Conservation (phyloP, 92 coral and sea anemone species). For the Umimayanthus kanabou region DNA sequence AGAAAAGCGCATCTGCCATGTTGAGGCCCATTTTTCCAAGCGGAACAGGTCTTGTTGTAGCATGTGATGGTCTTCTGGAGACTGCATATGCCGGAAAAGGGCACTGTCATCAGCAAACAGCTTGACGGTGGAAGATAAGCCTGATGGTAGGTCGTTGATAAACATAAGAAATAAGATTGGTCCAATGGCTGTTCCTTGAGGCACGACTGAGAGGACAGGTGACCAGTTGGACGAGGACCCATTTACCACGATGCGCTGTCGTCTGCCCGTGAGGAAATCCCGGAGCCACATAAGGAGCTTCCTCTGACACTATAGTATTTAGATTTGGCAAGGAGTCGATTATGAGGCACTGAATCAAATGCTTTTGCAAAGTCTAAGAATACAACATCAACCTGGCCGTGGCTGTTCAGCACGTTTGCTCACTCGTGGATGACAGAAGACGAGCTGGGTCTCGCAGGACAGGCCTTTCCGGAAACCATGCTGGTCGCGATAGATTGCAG, state of each 20-base stretch:
- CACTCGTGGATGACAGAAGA: conserved; percentile 36
- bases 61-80: conserved; percentile 22
- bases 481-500: conserved; percentile 29
- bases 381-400: conserved; percentile 24
- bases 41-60: conserved; percentile 38
- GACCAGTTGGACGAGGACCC: conserved; percentile 41
- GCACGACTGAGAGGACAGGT: conserved; percentile 43
- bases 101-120: conserved; percentile 52
- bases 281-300: conserved; percentile 15
- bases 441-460: conserved; percentile 42
- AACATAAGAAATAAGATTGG: conserved; percentile 38
- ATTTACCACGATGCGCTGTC: conserved; percentile 40
- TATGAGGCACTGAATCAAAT: conserved; percentile 33
- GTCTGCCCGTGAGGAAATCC: conserved; percentile 32
- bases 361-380: background rate
- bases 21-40: conserved; percentile 5
- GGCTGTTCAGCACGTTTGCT: conserved; percentile 37
- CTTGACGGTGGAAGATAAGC: conserved; percentile 30
- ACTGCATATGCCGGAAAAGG: conserved; percentile 15
- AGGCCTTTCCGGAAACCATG: background rate
- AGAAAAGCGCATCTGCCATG: conserved; percentile 46
- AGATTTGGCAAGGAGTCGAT: conserved; percentile 42
- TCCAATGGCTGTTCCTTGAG: conserved; percentile 28
- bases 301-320: conserved; percentile 17
- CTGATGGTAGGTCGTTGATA: conserved; percentile 34